Evolutionary conservation across 2,113 vertebrate species (phyloP), one percentile per base, ranked within the genome.

Genomic region (Oostethus manadensis): DNA sequence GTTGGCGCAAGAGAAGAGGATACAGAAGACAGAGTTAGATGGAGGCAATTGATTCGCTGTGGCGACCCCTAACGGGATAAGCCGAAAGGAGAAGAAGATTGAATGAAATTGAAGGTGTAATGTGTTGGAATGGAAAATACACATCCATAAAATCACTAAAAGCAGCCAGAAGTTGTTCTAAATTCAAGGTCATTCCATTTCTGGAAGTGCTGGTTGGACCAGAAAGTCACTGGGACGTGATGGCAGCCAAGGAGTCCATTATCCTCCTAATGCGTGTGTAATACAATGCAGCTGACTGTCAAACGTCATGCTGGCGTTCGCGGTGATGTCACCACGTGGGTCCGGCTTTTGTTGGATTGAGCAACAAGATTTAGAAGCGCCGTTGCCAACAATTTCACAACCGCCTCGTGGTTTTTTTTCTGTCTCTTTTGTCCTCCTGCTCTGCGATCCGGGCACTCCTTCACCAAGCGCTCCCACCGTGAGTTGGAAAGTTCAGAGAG

Each of bases 361-460:
- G 75, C 73, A 78, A 81, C 57, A 43, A 29, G 56, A 73, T 68
- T 64, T 46, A 50, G 66, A 56, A 56, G 55, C 33, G 45, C 56
- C 20, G n/a, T n/a, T n/a, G 3, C 58, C 22, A 47, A 64, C 68
- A 1, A 64, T 79, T 83, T 83, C 75, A 71, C 80, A 84, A 83
- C 58, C 33, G 10, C 17, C 1, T 74, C 13, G 66, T 62, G n/a
- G n/a, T 68, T 60, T 76, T 66, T 57, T 56, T 42, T 63, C 42
- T 42, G 51, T 61, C 51, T 60, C 44, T 35, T 56, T 47, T 60
- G 13, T 48, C 46, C 48, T 10, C 23, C 8, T 16, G 23, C 17
- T 14, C 8, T 16, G 50, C 17, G 23, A 29, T 29, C 23, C 38
- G 38, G n/a, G 11, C 38, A 14, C 38, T 42, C 56, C 48, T 43